Evolutionary conservation across 2,113 vertebrate genomes (phyloP), one percentile per base, ranked within the genome.

Genomic region (Poicephalus meyeri): DNA sequence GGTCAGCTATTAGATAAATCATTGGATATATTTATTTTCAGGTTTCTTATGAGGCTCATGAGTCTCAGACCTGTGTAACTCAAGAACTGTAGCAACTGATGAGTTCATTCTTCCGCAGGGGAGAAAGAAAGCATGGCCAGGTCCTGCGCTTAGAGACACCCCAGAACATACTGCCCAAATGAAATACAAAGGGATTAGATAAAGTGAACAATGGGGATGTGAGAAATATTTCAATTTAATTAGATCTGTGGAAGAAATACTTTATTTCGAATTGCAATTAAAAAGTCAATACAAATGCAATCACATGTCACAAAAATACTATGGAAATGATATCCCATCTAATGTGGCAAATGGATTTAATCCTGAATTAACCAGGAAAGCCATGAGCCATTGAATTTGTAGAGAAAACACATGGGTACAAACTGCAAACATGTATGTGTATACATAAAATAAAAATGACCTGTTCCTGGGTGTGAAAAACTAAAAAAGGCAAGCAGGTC

Each of bases 1-100:
- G 95, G 96, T 86, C 91, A 84, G 14, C 91, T 91, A 35, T 94
- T 91, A 92, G 91, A 94, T 95, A 96, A 35, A 73, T 91, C 91
- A 82, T 85, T 50, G 77, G 66, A 82, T 81, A n/a, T 87, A 37
- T 95, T 95, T 96, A 86, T 94, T 93, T 93, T 80, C 70, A 66
- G 28, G 58, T 82, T 91, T 89, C 81, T 85, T 92, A 91, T 77
- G 81, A 35, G 63, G 13, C 89, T 84, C 8, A 6, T 61, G 72
- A 79, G 91, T 65, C 93, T 88, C 55, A 78, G 93, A 78, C 76
- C 47, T 26, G 41, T 65, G 83, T 93, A 79, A 89, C 44, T 84
- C 56, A 78, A 84, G 88, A 91, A 53, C 72, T 79, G 55, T 55
- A 68, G 68, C 28, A 64, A 84, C 6, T 88, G 88, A 88, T 90